Evolutionary conservation across 2,797 vertebrate genomes (phyloP).

Genomic region (Mycteria americana): DNA sequence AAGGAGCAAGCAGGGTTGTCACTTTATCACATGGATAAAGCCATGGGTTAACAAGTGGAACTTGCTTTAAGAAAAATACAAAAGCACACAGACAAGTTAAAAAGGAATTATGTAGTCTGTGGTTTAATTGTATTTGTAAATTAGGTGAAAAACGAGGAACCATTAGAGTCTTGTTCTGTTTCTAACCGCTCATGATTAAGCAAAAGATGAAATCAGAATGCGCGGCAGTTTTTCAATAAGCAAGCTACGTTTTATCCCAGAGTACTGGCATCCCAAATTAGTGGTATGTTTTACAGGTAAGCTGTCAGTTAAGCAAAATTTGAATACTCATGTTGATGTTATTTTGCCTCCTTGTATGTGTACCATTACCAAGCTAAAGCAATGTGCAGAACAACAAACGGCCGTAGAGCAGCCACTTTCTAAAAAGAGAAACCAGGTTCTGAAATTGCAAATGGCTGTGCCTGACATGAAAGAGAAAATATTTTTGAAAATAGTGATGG

Average conservation of each 20-base stretch:
- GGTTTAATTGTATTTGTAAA: neutral
- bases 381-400: neutral
- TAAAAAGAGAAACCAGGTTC: conserved; percentile 1
- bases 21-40: neutral
- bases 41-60: neutral
- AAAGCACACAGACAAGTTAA: neutral
- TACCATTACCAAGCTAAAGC: neutral
- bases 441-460: conserved; percentile 9
- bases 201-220: neutral
- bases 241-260: neutral
- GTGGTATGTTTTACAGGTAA: neutral
- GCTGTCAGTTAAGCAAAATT: neutral
- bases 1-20: neutral
- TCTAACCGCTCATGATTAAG: neutral
- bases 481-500: neutral
- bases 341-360: neutral
- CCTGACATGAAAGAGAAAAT: conserved; percentile 1
- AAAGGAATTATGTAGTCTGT: neutral
- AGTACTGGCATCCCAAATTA: neutral
- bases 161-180: neutral
- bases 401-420: neutral
- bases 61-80: neutral
- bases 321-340: neutral
- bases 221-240: neutral
- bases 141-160: neutral